Evolutionary conservation across 1,140 invertebrate genomes (phyloP).

Genomic region (Condylostylus longicornis): DNA sequence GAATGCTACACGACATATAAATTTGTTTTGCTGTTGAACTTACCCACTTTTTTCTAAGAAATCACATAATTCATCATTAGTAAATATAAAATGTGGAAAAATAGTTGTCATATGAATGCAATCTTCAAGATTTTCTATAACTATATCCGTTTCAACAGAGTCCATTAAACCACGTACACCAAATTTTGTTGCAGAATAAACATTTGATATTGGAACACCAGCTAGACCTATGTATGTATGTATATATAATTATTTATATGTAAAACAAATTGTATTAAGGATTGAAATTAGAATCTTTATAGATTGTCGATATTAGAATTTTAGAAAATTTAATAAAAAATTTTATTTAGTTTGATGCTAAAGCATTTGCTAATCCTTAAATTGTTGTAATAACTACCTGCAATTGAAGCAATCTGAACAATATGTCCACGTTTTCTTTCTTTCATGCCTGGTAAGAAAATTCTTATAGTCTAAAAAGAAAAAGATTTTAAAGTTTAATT

Average conservation of each 20-base stretch:
- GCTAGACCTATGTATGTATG: not conserved
- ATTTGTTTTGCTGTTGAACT: too few species aligned
- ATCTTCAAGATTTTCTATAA: slow-evolving; percentile 9
- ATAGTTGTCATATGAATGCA: slow-evolving; percentile 15
- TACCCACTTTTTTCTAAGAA: not conserved
- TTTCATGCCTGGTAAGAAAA: slow-evolving; percentile 71
- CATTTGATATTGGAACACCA: slow-evolving; percentile 9
- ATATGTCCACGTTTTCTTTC: slow-evolving; percentile 64
- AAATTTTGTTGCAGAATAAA: slow-evolving; percentile 54
- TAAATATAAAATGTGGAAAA: slow-evolving; percentile 12
- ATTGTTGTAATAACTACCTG: too few species aligned
- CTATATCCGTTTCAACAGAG: slow-evolving; percentile 33
- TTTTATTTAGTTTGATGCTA: too few species aligned
- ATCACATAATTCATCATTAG: slow-evolving; percentile 11
- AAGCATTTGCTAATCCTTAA: too few species aligned
- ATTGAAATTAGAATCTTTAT: too few species aligned
- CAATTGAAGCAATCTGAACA: slow-evolving; percentile 66
- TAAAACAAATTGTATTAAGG: too few species aligned
- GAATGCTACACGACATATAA: too few species aligned
- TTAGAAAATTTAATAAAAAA: too few species aligned
- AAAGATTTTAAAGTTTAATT: not conserved
- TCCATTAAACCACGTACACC: slow-evolving; percentile 58
- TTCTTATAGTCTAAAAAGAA: slow-evolving; percentile 39
- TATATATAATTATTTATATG: too few species aligned
- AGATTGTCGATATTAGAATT: too few species aligned